Conservation (phyloP, 2,797 vertebrate genomes). For the Periophthalmus magnuspinnatus region DNA sequence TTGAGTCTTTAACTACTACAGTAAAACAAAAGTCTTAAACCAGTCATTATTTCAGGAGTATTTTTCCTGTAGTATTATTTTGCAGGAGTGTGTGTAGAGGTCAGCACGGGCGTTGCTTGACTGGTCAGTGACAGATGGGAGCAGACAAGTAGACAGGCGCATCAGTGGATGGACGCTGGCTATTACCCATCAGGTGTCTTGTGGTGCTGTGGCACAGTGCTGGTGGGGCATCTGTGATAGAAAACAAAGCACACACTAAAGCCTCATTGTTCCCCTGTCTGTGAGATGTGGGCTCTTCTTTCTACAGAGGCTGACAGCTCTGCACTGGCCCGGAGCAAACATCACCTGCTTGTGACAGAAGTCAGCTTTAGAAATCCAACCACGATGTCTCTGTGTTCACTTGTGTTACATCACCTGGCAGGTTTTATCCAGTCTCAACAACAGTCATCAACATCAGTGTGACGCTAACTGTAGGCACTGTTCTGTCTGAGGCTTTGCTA, state of each 20-base stretch:
- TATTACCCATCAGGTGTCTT: conserved; percentile 45
- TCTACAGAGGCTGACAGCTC: conserved; percentile 27
- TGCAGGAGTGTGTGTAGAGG: background rate
- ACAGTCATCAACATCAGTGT: background rate
- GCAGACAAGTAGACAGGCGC: conserved; percentile 44
- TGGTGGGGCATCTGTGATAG: conserved; percentile 8
- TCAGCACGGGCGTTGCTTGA: conserved; percentile 35
- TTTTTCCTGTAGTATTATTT: background rate
- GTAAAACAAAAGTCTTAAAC: background rate
- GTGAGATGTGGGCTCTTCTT: conserved; percentile 18
- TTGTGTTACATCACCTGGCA: conserved; percentile 18
- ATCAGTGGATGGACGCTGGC: conserved; percentile 30
- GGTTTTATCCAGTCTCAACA: conserved; percentile 7
- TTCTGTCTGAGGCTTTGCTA: too few species aligned
- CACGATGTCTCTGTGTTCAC: conserved; percentile 16
- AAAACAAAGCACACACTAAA: conserved; percentile 6
- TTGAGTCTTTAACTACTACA: background rate
- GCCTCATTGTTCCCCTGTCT: conserved; percentile 18
- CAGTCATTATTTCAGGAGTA: background rate
- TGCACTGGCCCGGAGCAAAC: conserved; percentile 34
- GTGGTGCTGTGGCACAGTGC: conserved; percentile 1
- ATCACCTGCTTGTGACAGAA: conserved; percentile 43
- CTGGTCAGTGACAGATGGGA: conserved; percentile 49
- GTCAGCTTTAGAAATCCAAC: conserved; percentile 13
- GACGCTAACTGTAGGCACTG: too few species aligned